phyloP scores from a whole-genome alignment of 2,888 invertebrate genomes.

The Elysia crispata region DNA sequence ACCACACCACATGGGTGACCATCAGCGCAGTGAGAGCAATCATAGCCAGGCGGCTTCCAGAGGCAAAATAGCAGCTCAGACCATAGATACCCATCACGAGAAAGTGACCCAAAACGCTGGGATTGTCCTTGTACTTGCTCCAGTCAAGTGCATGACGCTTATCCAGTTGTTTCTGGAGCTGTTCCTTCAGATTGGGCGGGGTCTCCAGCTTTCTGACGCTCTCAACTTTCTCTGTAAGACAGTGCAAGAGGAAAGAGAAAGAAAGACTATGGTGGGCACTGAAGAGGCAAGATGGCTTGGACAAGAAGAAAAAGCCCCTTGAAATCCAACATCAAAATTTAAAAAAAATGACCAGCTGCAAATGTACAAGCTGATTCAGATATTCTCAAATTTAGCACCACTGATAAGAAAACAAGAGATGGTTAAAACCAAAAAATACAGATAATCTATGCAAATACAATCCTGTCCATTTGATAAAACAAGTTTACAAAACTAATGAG shows the following conservation, averaged over 20 bases:
- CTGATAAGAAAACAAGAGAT: too few species aligned
- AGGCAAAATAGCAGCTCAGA: conserved; percentile 42
- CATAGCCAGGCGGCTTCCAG: conserved; percentile 25
- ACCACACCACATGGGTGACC: conserved; percentile 46
- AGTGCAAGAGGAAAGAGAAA: conserved; percentile 2
- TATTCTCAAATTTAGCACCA: too few species aligned
- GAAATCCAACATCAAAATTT: too few species aligned
- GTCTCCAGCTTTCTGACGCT: conserved; percentile 5
- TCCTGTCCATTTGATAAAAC: too few species aligned
- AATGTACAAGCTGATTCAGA: too few species aligned
- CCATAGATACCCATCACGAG: conserved; percentile 40
- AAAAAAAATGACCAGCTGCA: too few species aligned
- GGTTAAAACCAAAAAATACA: too few species aligned
- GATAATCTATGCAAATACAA: too few species aligned
- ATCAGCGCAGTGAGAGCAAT: conserved; percentile 38
- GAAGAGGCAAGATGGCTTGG: not conserved
- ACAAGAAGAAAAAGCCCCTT: not conserved
- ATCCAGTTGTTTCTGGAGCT: conserved; percentile 42
- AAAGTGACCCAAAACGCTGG: conserved; percentile 39
- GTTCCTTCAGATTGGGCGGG: conserved; percentile 22
- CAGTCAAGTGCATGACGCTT: conserved; percentile 39
- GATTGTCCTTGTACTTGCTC: conserved; percentile 45
- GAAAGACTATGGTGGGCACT: not conserved
- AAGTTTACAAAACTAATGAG: too few species aligned
- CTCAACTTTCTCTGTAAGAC: conserved; percentile 26